phyloP scores from a whole-genome alignment of 2,797 vertebrate genomes.

The Denticeps clupeoides region DNA sequence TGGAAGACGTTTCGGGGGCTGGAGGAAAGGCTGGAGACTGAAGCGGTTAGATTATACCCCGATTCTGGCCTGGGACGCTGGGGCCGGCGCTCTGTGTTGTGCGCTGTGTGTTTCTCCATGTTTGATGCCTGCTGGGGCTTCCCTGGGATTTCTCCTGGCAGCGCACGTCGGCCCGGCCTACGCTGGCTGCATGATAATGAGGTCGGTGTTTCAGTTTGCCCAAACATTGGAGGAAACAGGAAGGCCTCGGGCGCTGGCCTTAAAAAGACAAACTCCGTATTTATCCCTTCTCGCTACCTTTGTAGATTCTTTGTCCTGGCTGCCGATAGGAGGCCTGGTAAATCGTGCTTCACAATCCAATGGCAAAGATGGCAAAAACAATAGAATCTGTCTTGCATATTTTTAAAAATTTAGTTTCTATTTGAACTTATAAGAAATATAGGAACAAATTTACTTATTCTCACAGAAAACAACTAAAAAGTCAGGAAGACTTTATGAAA shows the following conservation, averaged over 20 bases:
- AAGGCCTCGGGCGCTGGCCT: slow-evolving; percentile 10
- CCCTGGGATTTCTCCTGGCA: slow-evolving; percentile 18
- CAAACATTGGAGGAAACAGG: slow-evolving; percentile 13
- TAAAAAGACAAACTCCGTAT: slow-evolving; percentile 13
- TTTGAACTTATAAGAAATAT: too few relatives aligned
- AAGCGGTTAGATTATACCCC: slow-evolving; percentile 46
- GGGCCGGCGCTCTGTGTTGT: slow-evolving; percentile 23
- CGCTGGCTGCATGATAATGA: slow-evolving; percentile 24
- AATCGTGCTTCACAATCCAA: too few relatives aligned
- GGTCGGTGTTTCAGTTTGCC: slow-evolving; percentile 13
- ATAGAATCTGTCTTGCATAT: too few relatives aligned
- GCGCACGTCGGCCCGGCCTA: slow-evolving; percentile 12
- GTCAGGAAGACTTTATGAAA: too few relatives aligned
- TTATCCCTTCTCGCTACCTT: too few relatives aligned
- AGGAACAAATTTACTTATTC: too few relatives aligned
- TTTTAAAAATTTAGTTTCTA: too few relatives aligned
- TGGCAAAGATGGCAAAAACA: too few relatives aligned
- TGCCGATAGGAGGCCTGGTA: too few relatives aligned
- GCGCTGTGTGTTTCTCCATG: slow-evolving; percentile 20
- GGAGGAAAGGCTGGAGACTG: slow-evolving; percentile 31
- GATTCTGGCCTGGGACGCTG: slow-evolving; percentile 34
- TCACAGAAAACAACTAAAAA: too few relatives aligned
- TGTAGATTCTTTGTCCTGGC: too few relatives aligned
- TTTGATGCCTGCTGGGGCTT: slow-evolving; percentile 14
- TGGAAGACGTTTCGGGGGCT: too few relatives aligned